These are phyloP conservation scores for Clivina fossor DNA, from an alignment of 2,888 invertebrate genomes.

Conservation along the genomic window DNA sequence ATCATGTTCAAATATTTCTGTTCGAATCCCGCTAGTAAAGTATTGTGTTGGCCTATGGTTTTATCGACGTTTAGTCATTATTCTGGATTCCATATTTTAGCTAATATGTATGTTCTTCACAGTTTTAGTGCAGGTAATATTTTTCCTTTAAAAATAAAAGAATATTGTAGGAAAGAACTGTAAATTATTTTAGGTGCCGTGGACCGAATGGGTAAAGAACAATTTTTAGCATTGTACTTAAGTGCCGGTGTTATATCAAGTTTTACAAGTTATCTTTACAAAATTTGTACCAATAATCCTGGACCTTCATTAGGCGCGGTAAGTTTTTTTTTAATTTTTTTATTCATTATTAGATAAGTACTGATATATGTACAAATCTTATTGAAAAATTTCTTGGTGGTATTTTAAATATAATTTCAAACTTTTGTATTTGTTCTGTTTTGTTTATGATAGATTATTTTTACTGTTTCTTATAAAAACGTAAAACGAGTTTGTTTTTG, in stretches of 20 bases:
- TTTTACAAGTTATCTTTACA: conserved; percentile 79
- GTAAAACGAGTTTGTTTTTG: too few species aligned
- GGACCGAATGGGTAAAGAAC: conserved; percentile 80
- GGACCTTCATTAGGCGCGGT: conserved; percentile 91
- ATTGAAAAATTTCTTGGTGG: too few species aligned
- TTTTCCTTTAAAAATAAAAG: conserved; percentile 8
- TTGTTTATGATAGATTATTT: too few species aligned
- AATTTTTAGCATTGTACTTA: conserved; percentile 88
- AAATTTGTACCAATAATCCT: conserved; percentile 67
- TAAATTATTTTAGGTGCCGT: conserved; percentile 61
- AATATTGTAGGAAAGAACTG: conserved; percentile 1
- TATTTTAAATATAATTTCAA: too few species aligned
- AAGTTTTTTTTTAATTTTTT: conserved; percentile 58
- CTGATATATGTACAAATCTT: too few species aligned
- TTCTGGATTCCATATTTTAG: conserved; percentile 79
- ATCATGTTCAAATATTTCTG: conserved; percentile 84
- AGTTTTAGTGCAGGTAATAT: conserved; percentile 67
- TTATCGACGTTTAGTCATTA: conserved; percentile 95
- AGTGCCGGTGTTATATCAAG: conserved; percentile 87
- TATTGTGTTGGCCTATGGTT: conserved; percentile 84
- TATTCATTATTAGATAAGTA: too few species aligned
- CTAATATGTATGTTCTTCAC: conserved; percentile 96
- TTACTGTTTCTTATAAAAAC: too few species aligned
- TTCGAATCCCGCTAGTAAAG: conserved; percentile 75
- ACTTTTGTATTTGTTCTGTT: too few species aligned